A percentile compares a stretch with the other conserved stretches of the same genome.
These are phyloP conservation scores for Schizopygopsis pylzovi DNA, from an alignment of 2,797 vertebrate genomes.

Conservation along the genomic window DNA sequence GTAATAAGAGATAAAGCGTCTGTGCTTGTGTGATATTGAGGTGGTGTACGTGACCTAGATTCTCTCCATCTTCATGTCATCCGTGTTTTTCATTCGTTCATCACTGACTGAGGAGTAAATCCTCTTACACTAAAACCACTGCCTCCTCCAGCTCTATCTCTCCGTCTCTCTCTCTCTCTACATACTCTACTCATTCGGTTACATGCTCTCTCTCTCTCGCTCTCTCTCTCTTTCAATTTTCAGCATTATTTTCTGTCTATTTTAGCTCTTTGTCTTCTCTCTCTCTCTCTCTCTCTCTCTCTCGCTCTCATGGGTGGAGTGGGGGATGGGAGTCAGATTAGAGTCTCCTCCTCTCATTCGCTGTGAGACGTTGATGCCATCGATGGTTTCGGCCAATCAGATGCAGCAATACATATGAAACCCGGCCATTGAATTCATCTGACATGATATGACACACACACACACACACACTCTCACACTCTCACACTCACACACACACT, in stretches of 20 bases:
- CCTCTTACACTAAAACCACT: constrained; percentile 46
- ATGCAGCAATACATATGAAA: neutral
- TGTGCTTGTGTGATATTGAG: neutral
- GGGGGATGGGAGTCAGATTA: constrained; percentile 46
- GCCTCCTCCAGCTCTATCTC: neutral
- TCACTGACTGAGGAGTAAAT: constrained; percentile 42
- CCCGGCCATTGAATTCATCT: neutral
- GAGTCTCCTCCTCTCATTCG: constrained; percentile 7
- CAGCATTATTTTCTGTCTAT: neutral
- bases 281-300: constrained; percentile 12
- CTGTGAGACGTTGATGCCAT: constrained; percentile 23
- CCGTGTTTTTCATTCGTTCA: constrained; percentile 21
- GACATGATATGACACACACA: constrained; percentile 8
- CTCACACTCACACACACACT: neutral
- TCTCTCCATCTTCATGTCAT: constrained; percentile 27
- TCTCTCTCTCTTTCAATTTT: neutral
- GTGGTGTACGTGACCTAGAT: constrained; percentile 33
- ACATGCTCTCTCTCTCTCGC: neutral
- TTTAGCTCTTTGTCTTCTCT: neutral
- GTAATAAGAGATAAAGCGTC: neutral
- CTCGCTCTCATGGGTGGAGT: neutral
- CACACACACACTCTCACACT: neutral
- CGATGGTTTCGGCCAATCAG: neutral
- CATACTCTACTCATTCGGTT: neutral
- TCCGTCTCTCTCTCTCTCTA: neutral